Evolutionary conservation across 2,888 invertebrate species (phyloP).

Genomic region (Nomada ruficornis): DNA sequence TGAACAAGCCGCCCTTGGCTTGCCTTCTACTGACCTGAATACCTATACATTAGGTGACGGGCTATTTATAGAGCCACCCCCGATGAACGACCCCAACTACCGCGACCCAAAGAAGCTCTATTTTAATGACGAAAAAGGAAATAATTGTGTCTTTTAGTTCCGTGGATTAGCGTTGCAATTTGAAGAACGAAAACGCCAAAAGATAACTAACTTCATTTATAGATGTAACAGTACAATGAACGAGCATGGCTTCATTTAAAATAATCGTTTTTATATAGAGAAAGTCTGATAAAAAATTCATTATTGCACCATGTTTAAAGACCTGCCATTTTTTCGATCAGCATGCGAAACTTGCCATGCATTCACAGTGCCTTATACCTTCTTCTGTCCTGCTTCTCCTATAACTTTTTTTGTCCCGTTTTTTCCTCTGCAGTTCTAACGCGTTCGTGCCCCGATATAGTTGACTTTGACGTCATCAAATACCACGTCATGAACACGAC

Average conservation of each 20-base stretch:
- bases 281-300: not conserved
- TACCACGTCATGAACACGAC: constrained; percentile 70
- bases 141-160: constrained; percentile 18
- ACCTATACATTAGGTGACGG: constrained; percentile 72
- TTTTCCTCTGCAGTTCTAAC: constrained; percentile 9
- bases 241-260: not conserved
- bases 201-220: not conserved
- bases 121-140: constrained; percentile 44
- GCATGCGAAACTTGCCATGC: constrained; percentile 27
- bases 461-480: constrained; percentile 75
- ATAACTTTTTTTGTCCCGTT: constrained; percentile 9
- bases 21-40: constrained; percentile 78
- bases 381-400: constrained; percentile 45
- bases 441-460: constrained; percentile 76
- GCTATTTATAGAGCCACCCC: constrained; percentile 80
- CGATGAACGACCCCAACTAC: constrained; percentile 71
- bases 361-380: not conserved
- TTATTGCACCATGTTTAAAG: not conserved
- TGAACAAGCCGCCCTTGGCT: constrained; percentile 74
- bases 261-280: not conserved
- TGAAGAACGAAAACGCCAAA: not conserved
- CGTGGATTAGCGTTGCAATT: not conserved
- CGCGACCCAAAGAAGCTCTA: constrained; percentile 61
- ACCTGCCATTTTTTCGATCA: not conserved
- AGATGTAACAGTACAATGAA: not conserved